Conservation (phyloP, 2,113 vertebrate genomes). For the Hirundichthys speculiger region DNA sequence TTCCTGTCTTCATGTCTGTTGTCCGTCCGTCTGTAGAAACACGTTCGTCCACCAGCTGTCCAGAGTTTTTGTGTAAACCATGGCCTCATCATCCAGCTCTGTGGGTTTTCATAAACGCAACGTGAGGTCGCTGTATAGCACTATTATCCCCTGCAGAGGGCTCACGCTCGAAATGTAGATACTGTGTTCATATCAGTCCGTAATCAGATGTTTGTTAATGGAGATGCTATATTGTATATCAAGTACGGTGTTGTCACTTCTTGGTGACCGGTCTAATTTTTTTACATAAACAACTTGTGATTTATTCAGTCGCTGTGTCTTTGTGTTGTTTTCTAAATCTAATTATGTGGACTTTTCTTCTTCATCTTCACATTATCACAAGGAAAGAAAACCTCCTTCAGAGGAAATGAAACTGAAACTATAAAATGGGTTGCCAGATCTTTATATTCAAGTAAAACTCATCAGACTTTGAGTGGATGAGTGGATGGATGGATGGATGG, state of each 20-base stretch:
- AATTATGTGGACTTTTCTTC: neutral
- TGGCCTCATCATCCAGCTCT: constrained; percentile 29
- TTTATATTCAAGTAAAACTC: neutral
- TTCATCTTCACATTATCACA: no score
- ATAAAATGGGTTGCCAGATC: constrained; percentile 37
- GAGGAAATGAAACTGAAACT: constrained; percentile 52
- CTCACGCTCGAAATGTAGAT: constrained; percentile 73
- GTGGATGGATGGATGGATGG: no score
- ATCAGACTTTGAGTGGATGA: no score
- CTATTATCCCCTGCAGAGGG: constrained; percentile 66
- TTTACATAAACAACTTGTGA: constrained; percentile 69
- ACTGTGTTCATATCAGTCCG: constrained; percentile 66
- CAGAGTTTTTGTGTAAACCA: constrained; percentile 20
- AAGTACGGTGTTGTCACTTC: constrained; percentile 69
- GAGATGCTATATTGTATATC: constrained; percentile 77
- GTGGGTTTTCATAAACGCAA: constrained; percentile 36
- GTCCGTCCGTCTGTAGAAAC: constrained; percentile 24
- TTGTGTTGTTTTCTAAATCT: neutral
- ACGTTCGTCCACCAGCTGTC: constrained; percentile 31
- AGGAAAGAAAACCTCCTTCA: no score
- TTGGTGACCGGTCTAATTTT: constrained; percentile 63
- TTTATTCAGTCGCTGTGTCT: constrained; percentile 24
- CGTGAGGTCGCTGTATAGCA: constrained; percentile 62
- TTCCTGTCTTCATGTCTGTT: neutral
- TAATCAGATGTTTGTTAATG: constrained; percentile 68